These are phyloP conservation scores for Myzus persicae DNA, from an alignment of 1,140 invertebrate species.

Conservation along the genomic window DNA sequence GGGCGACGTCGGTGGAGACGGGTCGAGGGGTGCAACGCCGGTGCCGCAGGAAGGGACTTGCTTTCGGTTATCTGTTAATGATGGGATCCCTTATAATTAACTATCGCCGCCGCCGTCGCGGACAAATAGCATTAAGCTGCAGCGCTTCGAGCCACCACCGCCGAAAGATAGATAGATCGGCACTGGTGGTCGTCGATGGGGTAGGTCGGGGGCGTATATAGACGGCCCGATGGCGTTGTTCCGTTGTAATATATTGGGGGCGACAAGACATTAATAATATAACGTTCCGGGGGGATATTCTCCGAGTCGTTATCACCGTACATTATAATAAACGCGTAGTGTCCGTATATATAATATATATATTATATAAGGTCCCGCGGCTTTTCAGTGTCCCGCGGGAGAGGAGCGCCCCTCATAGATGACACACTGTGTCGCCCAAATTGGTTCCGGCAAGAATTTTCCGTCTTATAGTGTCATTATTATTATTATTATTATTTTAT, in stretches of 20 bases:
- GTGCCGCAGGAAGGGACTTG: conserved; percentile 36
- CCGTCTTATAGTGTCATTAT: neutral
- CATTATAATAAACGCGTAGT: neutral
- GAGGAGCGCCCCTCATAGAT: neutral
- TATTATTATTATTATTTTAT: neutral
- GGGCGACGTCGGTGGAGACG: neutral
- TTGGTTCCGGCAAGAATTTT: neutral
- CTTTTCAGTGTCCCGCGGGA: neutral
- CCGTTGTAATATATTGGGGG: conserved; percentile 37
- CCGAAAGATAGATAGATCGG: neutral
- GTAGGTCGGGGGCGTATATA: neutral
- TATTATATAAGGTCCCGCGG: neutral
- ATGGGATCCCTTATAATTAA: conserved; percentile 58
- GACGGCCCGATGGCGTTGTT: neutral
- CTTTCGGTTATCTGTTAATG: conserved; percentile 55
- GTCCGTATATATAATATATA: neutral
- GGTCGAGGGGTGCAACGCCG: neutral
- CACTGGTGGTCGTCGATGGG: neutral
- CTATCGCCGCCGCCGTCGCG: conserved; percentile 14
- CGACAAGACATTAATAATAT: conserved; percentile 49
- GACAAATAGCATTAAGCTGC: conserved; percentile 49
- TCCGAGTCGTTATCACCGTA: conserved; percentile 39
- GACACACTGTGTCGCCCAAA: neutral
- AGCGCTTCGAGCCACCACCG: neutral
- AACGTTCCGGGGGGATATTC: conserved; percentile 14